Conservation (phyloP, 2,113 vertebrate genomes). For the Myotis brandtii region DNA sequence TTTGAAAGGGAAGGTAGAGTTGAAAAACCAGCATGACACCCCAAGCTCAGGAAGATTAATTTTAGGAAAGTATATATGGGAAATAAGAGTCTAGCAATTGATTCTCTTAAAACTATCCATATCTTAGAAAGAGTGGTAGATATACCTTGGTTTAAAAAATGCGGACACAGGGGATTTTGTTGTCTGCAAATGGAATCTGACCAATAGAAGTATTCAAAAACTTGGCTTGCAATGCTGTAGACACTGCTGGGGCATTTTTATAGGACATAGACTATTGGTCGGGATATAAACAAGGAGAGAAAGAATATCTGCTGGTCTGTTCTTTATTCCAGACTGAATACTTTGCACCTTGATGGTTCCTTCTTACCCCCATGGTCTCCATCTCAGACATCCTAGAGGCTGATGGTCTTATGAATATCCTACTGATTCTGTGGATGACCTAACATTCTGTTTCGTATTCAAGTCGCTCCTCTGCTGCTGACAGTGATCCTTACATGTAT, state of each 20-base stretch:
- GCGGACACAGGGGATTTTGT: neutral
- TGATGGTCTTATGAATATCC: neutral
- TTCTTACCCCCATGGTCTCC: neutral
- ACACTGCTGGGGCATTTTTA: neutral
- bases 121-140: neutral
- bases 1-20: slow-evolving; percentile 17
- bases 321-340: neutral
- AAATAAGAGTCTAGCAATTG: neutral
- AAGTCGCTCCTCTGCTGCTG: neutral
- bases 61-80: neutral
- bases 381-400: neutral
- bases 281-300: neutral
- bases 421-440: neutral
- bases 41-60: neutral
- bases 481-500: neutral
- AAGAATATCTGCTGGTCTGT: neutral
- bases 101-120: neutral
- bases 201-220: neutral
- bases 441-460: neutral
- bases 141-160: neutral
- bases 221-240: neutral
- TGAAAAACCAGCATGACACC: neutral
- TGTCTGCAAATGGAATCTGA: neutral
- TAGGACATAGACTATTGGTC: too few species aligned
- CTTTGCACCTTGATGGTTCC: neutral